A percentile compares a stretch with the other conserved stretches of the same genome.
Evolutionary conservation across 2,888 invertebrate genomes (phyloP).

Genomic region (Tortricodes alternella): DNA sequence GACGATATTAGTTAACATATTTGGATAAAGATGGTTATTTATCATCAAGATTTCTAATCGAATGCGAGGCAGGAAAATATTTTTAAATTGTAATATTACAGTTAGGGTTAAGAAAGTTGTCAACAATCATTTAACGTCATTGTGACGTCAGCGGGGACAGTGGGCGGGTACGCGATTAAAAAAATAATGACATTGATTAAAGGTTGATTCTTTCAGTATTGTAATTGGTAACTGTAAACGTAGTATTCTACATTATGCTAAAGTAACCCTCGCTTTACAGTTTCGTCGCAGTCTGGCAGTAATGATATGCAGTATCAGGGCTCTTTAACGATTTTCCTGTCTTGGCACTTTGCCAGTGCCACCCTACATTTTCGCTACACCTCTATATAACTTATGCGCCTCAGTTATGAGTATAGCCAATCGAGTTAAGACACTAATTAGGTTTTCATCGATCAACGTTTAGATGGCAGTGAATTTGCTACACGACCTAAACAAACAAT

Average conservation of each 20-base stretch:
- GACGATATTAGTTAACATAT: no score
- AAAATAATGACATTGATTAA: neutral
- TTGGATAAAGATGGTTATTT: no score
- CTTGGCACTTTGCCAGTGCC: neutral
- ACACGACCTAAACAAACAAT: no score
- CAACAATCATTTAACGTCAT: constrained; percentile 12
- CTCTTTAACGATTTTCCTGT: neutral
- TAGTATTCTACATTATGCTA: no score
- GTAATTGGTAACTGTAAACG: no score
- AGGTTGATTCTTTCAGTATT: no score
- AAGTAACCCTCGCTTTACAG: no score
- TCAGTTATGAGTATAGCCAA: neutral
- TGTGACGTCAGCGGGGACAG: neutral
- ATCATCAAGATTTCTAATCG: neutral
- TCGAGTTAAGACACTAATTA: neutral
- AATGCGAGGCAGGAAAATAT: no score
- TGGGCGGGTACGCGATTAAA: neutral
- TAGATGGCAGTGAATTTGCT: neutral
- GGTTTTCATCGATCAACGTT: neutral
- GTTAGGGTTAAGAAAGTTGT: constrained; percentile 7
- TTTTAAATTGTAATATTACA: no score
- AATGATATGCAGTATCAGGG: neutral
- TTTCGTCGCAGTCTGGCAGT: no score
- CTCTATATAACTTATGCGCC: neutral
- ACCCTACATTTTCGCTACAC: neutral